Percentiles rank a stretch among this genome's conserved stretches.
Conservation (phyloP, 2,113 vertebrate species). For the Myotis lucifugus region DNA sequence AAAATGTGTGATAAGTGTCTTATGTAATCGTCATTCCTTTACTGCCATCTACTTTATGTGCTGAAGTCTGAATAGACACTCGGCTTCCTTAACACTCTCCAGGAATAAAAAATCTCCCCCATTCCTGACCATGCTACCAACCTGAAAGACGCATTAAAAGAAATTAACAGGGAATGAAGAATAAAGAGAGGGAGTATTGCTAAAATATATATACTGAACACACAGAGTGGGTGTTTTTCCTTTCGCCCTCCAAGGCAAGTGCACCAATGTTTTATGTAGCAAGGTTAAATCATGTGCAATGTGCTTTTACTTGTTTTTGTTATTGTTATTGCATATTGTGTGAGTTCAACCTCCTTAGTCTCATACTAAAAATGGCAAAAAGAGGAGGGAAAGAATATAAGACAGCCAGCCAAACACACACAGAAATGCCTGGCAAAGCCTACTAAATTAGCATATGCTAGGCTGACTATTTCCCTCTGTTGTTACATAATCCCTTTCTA, state of each 20-base stretch:
- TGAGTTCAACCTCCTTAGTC: constrained; percentile 31
- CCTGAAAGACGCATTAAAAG: constrained; percentile 37
- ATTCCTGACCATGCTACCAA: not conserved
- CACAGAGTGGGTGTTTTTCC: not conserved
- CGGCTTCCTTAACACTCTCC: constrained; percentile 25
- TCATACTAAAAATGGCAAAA: constrained; percentile 71
- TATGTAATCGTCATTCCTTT: not conserved
- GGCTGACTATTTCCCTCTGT: constrained; percentile 76
- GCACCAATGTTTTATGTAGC: constrained; percentile 19
- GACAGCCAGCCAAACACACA: constrained; percentile 74
- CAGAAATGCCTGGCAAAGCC: constrained; percentile 73
- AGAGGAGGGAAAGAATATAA: constrained; percentile 64
- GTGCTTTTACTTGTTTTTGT: constrained; percentile 16
- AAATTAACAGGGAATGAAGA: constrained; percentile 32
- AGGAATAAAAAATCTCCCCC: not conserved
- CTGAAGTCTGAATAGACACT: constrained; percentile 33
- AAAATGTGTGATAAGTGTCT: not conserved
- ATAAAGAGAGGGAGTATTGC: not conserved
- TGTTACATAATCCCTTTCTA: constrained; percentile 80
- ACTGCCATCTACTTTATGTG: constrained; percentile 39
- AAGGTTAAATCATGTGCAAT: not conserved
- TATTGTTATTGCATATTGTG: constrained; percentile 42
- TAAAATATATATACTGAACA: not conserved
- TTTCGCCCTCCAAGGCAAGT: not conserved
- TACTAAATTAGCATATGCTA: constrained; percentile 80